Evolutionary conservation across 2,113 vertebrate genomes (phyloP), one percentile per base, ranked within the genome.

Genomic region (Motacilla alba): DNA sequence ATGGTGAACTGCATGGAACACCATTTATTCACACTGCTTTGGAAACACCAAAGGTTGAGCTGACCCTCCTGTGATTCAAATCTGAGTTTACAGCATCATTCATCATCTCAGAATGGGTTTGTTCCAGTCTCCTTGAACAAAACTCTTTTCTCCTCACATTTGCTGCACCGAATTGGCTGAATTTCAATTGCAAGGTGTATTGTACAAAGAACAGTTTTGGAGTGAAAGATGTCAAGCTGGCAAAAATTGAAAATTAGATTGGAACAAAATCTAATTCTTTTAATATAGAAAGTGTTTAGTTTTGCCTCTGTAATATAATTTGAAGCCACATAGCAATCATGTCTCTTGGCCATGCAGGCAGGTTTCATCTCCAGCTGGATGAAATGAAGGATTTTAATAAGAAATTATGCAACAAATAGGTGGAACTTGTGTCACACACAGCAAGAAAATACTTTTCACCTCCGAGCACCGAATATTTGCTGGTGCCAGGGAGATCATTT

Each of bases 111-210:
- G 89, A 90, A 94, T 66, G 88, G 88, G 88, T 94, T 88, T 94
- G 90, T 90, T 95, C 90, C 89, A 90, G 92, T 97, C 94, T 95
- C 95, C 93, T 97, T 96, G 93, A 95, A 90, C 83, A 87, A 66
- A 96, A 96, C 90, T 96, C 68, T 96, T 97, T 95, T 94, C 94
- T 92, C 88, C 92, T 96, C 88, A 58, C 94, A 97, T 93, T 93
- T 83, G 83, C 92, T 81, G 64, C 60, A 75, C 76, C 75, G 86
- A 96, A 92, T 74, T 96, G 92, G 92, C 94, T 93, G 90, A 92
- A 96, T 96, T 97, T 96, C 94, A 97, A 96, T 94, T 93, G 88
- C 81, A 63, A 95, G 88, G 92, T 86, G 69, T 67, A 90, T 88
- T 6, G n/a, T 90, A 75, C 43, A 2, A 78, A 85, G 90, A 95